These are phyloP conservation scores for Clepsis dumicolana DNA, from an alignment of 2,888 invertebrate species.

Conservation along the genomic window DNA sequence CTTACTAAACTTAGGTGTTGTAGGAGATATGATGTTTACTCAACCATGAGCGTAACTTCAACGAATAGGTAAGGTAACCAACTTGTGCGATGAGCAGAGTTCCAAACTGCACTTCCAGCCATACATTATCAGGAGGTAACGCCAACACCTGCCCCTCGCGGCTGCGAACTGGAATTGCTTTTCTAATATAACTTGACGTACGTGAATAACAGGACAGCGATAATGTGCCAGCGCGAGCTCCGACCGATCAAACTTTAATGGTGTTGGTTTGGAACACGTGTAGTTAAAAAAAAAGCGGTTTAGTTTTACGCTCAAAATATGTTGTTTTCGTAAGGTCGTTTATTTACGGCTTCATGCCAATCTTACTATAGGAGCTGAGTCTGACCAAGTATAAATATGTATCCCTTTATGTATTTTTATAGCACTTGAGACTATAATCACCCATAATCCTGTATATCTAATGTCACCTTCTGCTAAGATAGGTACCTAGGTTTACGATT, in stretches of 20 bases:
- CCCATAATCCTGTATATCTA: no score
- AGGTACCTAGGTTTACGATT: no score
- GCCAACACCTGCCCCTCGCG: conserved; percentile 41
- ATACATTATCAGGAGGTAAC: conserved; percentile 29
- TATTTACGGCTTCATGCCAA: neutral
- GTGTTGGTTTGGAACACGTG: conserved; percentile 7
- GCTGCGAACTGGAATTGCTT: conserved; percentile 39
- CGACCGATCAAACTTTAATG: conserved; percentile 4
- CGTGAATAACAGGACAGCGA: conserved; percentile 15
- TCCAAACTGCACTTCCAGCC: conserved; percentile 37
- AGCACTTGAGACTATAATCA: no score
- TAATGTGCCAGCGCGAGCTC: conserved; percentile 9
- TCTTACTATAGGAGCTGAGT: no score
- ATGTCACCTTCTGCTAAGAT: no score
- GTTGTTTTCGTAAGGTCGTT: neutral
- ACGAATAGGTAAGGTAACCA: conserved; percentile 19
- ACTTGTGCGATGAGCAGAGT: conserved; percentile 16
- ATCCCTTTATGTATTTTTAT: no score
- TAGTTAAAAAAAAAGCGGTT: neutral
- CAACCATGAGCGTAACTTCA: conserved; percentile 9
- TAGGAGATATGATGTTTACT: conserved; percentile 10
- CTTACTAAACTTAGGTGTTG: neutral
- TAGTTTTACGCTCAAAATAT: neutral
- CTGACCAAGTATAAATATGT: no score
- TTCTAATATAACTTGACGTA: conserved; percentile 32